Percentiles rank a stretch among this genome's conserved stretches.
These are phyloP conservation scores for Noctua pronuba DNA, from an alignment of 2,888 invertebrate genomes.

Conservation along the genomic window DNA sequence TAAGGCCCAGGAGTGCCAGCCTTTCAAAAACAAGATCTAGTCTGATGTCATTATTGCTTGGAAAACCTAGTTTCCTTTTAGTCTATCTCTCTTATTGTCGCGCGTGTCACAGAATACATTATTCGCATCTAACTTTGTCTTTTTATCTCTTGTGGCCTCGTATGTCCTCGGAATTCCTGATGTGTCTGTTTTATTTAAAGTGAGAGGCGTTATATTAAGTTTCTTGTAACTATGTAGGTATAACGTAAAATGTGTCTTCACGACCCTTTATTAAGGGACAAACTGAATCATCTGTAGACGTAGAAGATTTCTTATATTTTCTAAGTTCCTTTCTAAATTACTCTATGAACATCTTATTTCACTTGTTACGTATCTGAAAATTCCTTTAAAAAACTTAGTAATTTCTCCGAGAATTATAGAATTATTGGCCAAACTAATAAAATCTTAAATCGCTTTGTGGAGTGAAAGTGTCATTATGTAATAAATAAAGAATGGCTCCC, in stretches of 20 bases:
- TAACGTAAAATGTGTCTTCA: neutral
- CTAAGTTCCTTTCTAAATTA: neutral
- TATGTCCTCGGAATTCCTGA: slow-evolving; percentile 22
- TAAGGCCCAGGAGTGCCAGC: neutral
- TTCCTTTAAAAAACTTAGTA: neutral
- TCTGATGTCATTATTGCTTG: neutral
- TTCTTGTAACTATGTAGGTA: neutral
- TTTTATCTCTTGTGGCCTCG: slow-evolving; percentile 1
- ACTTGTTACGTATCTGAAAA: slow-evolving; percentile 2
- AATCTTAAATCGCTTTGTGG: slow-evolving; percentile 44
- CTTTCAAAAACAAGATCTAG: neutral
- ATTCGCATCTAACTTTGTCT: slow-evolving; percentile 14
- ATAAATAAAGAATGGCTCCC: slow-evolving; percentile 69
- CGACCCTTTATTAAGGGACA: neutral
- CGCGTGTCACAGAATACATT: slow-evolving; percentile 37
- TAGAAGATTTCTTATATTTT: neutral
- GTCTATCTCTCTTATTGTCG: slow-evolving; percentile 8
- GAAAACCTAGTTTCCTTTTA: slow-evolving; percentile 17
- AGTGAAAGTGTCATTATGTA: slow-evolving; percentile 58
- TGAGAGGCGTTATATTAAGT: neutral
- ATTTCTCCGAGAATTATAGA: slow-evolving; percentile 27
- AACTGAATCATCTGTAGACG: neutral
- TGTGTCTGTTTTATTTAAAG: slow-evolving; percentile 16
- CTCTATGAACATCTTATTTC: neutral
- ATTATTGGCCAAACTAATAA: slow-evolving; percentile 37